Evolutionary conservation across 37 sponge, comb jelly and placozoan species (phyloP).

Genomic region (Tethya wilhelma): DNA sequence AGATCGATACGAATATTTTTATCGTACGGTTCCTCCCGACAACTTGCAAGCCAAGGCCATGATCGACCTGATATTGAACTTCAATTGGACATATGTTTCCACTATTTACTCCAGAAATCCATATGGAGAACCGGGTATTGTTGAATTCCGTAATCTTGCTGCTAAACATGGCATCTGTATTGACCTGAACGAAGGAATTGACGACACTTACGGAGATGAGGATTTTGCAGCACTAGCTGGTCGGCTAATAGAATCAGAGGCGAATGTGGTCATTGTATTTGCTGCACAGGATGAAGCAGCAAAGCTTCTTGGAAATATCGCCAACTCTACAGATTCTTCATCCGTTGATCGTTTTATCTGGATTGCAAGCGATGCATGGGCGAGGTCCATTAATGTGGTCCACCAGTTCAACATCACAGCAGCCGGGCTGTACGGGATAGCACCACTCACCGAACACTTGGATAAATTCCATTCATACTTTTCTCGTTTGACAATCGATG

Average conservation of each 20-base stretch:
- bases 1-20: slow-evolving; percentile 78
- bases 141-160: slow-evolving; percentile 37
- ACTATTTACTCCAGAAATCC: slow-evolving; percentile 51
- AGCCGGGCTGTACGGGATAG: slow-evolving; percentile 66
- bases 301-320: slow-evolving; percentile 5
- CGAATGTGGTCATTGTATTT: slow-evolving; percentile 69
- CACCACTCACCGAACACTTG: slow-evolving; percentile 46
- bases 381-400: slow-evolving; percentile 42
- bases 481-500: slow-evolving; percentile 52
- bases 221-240: slow-evolving; percentile 19
- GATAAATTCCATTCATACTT: slow-evolving; percentile 66
- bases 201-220: not conserved
- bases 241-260: slow-evolving; percentile 15
- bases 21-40: slow-evolving; percentile 88
- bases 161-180: slow-evolving; percentile 50
- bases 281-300: slow-evolving; percentile 32
- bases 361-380: slow-evolving; percentile 94
- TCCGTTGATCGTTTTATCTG: slow-evolving; percentile 47
- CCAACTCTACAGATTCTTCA: not conserved
- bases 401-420: slow-evolving; percentile 31
- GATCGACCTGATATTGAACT: slow-evolving; percentile 61
- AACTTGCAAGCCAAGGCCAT: slow-evolving; percentile 85
- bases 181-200: slow-evolving; percentile 45
- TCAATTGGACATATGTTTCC: slow-evolving; percentile 77
- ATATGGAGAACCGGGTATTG: slow-evolving; percentile 70